Conservation (phyloP, 2,888 invertebrate genomes). For the Hydrotaea diabolus region DNA sequence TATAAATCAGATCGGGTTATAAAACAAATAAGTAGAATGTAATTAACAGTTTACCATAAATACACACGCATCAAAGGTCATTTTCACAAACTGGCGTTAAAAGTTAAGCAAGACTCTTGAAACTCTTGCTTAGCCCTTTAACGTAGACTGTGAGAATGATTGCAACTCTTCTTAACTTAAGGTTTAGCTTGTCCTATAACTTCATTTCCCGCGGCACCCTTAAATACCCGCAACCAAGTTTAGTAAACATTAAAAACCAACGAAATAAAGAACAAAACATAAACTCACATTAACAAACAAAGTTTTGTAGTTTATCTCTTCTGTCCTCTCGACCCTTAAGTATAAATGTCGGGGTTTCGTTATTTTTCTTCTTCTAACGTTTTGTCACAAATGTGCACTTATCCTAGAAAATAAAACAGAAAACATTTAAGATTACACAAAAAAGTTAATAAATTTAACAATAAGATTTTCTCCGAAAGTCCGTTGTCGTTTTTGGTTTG, state of each 20-base stretch:
- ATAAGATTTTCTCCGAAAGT: slow-evolving; percentile 22
- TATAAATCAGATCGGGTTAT: slow-evolving; percentile 2
- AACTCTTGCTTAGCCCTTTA: too few species aligned
- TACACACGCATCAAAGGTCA: not conserved
- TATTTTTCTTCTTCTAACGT: not conserved
- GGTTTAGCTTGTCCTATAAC: not conserved
- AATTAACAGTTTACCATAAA: slow-evolving; percentile 14
- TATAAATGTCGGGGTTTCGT: not conserved
- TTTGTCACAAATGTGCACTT: slow-evolving; percentile 32
- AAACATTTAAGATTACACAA: not conserved
- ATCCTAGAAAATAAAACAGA: slow-evolving; percentile 9
- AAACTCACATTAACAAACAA: too few species aligned
- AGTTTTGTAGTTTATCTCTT: too few species aligned
- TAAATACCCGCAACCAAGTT: not conserved
- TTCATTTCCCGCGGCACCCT: not conserved
- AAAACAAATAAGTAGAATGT: not conserved
- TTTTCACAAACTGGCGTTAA: too few species aligned
- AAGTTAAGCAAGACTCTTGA: too few species aligned
- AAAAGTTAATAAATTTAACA: not conserved
- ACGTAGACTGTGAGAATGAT: too few species aligned
- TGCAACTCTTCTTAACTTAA: too few species aligned
- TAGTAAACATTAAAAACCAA: too few species aligned
- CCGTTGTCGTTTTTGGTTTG: slow-evolving; percentile 11
- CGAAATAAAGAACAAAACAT: too few species aligned
- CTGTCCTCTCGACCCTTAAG: not conserved